Base-by-base conservation (phyloP, 2,797 vertebrate species). In the Cuniculus paca region DNA sequence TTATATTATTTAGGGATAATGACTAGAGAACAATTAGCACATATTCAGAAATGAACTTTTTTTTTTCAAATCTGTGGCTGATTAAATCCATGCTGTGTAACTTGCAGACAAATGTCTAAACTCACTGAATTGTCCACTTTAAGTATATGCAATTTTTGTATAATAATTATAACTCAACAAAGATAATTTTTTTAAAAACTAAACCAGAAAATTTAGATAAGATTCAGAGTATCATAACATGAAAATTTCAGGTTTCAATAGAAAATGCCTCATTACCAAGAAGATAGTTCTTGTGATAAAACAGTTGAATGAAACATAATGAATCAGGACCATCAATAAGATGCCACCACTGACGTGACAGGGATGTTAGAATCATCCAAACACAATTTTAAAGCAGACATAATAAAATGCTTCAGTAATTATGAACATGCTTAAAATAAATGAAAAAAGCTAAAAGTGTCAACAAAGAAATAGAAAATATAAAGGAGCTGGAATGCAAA, bases 201-300 rank as follows among this genome's bases (percentile, higher is more conserved):
- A 68, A 84, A 72, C 34, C 16, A 83, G 61, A 39, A 84, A 84
- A n/a, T 36, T 85, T 61, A 58, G 34, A 80, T 85, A 89, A 92
- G 16, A 80, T 52, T 70, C 34, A 36, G 50, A 61, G 26, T 83
- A 42, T 81, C 61, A 13, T 36, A 54, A 48, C 48, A 89, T 36
- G 45, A 86, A 14, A 70, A 78, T 10, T 61, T n/a, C n/a, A 34
- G 19, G 28, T 54, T 74, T 83, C 70, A n/a, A 28, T n/a, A 70
- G 60, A 88, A 96, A 36, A 81, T 28, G 0, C 0, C 48, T 63
- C 54, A 80, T 79, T 52, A 79, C 31, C 52, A 88, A 34, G 42
- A 75, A 82, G 70, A 58, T 68, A 56, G 22, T 61, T 92, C 50
- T 81, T 31, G 6, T 31, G 7, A 75, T 50, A 26, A 79, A 79